phyloP scores from a whole-genome alignment of 2,113 vertebrate genomes.

The Spilogale gracilis region DNA sequence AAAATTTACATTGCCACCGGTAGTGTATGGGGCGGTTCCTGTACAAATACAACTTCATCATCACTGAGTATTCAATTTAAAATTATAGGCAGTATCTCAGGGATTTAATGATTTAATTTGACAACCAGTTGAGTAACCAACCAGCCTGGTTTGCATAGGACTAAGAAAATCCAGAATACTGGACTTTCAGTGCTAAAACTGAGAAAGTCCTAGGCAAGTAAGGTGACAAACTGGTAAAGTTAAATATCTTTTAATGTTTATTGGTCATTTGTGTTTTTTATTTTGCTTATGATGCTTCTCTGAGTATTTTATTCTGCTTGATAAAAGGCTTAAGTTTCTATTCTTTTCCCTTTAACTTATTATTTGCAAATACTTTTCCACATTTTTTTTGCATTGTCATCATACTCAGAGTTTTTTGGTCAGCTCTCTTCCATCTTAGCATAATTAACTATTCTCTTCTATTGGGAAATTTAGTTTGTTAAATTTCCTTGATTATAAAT shows the following conservation, averaged over 20 bases:
- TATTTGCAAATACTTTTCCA: conserved; percentile 12
- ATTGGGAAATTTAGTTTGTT: not conserved
- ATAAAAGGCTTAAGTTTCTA: not conserved
- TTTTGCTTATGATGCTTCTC: not conserved
- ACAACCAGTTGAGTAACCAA: not conserved
- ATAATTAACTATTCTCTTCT: conserved; percentile 31
- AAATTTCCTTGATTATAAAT: conserved; percentile 35
- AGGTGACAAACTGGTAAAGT: not conserved
- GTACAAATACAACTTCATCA: not conserved
- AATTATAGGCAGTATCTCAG: not conserved
- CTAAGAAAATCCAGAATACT: not conserved
- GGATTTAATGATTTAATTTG: not conserved
- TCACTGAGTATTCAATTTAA: not conserved
- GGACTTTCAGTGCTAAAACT: not conserved
- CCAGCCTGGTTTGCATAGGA: not conserved
- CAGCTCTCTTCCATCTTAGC: not conserved
- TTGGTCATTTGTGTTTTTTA: not conserved
- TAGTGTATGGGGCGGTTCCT: not conserved
- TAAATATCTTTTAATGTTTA: conserved; percentile 9
- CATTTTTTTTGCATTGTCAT: not conserved
- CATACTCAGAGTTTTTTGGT: not conserved
- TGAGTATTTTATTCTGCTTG: not conserved
- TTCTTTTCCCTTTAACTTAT: conserved; percentile 16
- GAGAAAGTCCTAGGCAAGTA: not conserved
- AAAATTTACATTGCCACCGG: not conserved